phyloP scores from a whole-genome alignment of 2,797 vertebrate species.

The Phylloscopus collybita region DNA sequence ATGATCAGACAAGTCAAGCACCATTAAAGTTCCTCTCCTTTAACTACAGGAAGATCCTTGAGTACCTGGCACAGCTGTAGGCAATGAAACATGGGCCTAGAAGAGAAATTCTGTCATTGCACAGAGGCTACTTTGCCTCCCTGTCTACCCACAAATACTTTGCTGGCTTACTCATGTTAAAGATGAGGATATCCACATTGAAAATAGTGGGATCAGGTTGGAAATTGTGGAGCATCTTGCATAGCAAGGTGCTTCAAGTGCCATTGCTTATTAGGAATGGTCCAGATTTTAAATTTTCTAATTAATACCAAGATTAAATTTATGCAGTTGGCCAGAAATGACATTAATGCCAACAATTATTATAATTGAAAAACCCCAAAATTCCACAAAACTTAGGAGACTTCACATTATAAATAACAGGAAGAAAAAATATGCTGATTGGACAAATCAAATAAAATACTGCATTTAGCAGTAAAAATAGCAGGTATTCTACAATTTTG shows the following conservation, averaged over 20 bases:
- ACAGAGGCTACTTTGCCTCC: not conserved
- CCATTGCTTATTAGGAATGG: not conserved
- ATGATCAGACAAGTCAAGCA: not conserved
- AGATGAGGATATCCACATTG: not conserved
- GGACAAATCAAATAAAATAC: not conserved
- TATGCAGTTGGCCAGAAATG: not conserved
- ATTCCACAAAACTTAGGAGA: not conserved
- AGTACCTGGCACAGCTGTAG: not conserved
- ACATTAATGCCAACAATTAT: not conserved
- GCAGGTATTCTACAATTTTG: not conserved
- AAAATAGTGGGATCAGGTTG: not conserved
- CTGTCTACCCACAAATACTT: rapidly evolving
- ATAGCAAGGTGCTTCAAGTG: not conserved
- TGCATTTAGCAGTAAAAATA: not conserved
- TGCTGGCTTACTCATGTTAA: not conserved
- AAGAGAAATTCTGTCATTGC: not conserved
- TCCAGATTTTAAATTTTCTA: not conserved
- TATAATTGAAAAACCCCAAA: rapidly evolving
- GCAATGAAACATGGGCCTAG: not conserved
- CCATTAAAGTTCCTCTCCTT: not conserved
- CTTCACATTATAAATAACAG: not conserved
- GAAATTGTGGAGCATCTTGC: not conserved
- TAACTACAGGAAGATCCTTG: not conserved
- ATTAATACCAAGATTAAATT: not conserved
- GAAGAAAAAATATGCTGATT: not conserved